Evolutionary conservation across 2,113 vertebrate genomes (phyloP).

Genomic region (Apistogramma diplotaenia): DNA sequence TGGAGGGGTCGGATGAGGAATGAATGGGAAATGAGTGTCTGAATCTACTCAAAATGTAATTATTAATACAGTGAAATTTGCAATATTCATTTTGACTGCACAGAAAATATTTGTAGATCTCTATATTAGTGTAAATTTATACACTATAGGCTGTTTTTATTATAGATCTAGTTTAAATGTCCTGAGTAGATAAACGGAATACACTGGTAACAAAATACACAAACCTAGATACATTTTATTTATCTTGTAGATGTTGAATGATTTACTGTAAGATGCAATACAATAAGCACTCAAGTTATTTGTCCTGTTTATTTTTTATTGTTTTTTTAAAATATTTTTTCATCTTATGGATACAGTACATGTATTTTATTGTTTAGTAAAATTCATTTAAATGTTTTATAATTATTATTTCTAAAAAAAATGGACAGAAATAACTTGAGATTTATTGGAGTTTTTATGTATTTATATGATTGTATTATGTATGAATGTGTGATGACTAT

Average conservation of each 20-base stretch:
- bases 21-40: neutral
- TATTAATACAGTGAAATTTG: neutral
- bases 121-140: neutral
- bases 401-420: too few species aligned
- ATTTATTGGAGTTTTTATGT: too few species aligned
- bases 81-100: too few species aligned
- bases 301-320: too few species aligned
- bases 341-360: too few species aligned
- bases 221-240: neutral
- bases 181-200: neutral
- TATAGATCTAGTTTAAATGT: neutral
- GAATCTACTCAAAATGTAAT: neutral
- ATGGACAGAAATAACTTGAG: too few species aligned
- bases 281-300: too few species aligned
- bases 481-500: too few species aligned
- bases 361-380: too few species aligned
- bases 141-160: neutral
- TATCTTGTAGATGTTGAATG: neutral
- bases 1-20: neutral
- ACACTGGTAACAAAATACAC: neutral
- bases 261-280: neutral
- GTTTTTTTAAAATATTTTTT: too few species aligned
- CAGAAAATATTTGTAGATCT: neutral
- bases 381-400: too few species aligned
- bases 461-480: too few species aligned